Conservation (phyloP, 2,113 vertebrate species). For the Heterochromis multidens region DNA sequence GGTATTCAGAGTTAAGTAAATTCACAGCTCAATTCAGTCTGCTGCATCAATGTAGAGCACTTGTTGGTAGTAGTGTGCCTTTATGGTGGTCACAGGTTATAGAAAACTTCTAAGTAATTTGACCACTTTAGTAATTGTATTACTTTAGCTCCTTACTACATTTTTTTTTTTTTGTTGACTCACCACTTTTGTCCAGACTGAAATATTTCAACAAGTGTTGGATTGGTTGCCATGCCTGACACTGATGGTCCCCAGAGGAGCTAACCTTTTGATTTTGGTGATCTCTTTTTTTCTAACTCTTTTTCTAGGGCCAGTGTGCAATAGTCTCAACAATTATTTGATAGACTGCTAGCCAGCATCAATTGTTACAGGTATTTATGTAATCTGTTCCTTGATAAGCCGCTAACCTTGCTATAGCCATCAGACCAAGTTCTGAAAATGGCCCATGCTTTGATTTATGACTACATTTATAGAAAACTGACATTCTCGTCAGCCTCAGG, state of each 20-base stretch:
- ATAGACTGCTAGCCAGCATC: not conserved
- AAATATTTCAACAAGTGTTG: not conserved
- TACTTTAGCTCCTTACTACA: too few species aligned
- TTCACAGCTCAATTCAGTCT: not conserved
- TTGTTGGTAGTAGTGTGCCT: not conserved
- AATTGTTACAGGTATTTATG: not conserved
- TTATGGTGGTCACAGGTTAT: not conserved
- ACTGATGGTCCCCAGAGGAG: not conserved
- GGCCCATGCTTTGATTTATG: not conserved
- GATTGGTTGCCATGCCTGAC: not conserved
- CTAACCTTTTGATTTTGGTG: not conserved
- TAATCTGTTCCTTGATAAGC: not conserved
- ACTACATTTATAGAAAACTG: not conserved
- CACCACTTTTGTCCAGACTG: not conserved
- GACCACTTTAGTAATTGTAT: not conserved
- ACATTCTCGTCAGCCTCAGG: not conserved
- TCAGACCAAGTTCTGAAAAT: not conserved
- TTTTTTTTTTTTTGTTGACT: not conserved
- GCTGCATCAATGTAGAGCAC: not conserved
- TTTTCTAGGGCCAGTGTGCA: not conserved
- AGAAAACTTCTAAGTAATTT: not conserved
- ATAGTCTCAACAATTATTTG: not conserved
- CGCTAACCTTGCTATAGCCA: not conserved
- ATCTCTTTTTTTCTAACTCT: not conserved
- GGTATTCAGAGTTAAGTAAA: not conserved